A percentile compares a stretch with the other conserved stretches of the same genome.
phyloP scores from a whole-genome alignment of 1,140 invertebrate genomes.

The Antheraea mylitta region DNA sequence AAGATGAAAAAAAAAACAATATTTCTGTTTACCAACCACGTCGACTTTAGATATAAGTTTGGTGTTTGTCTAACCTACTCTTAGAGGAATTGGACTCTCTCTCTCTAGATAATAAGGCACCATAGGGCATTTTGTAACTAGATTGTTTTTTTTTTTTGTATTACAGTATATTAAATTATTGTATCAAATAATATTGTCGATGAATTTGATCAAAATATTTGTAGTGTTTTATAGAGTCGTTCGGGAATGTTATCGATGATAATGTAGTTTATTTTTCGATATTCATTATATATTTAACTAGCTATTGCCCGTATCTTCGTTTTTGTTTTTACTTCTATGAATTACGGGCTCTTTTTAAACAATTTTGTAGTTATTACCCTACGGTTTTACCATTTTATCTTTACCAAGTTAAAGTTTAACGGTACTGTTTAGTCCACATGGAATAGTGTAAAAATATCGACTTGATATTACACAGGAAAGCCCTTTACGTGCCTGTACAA shows the following conservation, averaged over 20 bases:
- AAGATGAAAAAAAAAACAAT: neutral
- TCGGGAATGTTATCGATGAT: neutral
- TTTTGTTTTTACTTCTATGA: no score
- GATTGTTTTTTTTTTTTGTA: slow-evolving; percentile 7
- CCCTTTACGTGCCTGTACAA: no score
- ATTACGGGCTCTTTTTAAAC: no score
- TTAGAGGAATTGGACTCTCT: slow-evolving; percentile 39
- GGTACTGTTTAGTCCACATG: no score
- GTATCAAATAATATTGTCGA: slow-evolving; percentile 19
- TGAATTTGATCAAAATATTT: slow-evolving; percentile 36
- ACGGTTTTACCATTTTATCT: no score
- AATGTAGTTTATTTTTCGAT: no score
- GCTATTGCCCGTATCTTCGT: no score
- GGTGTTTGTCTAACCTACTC: slow-evolving; percentile 30
- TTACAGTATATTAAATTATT: neutral
- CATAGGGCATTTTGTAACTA: slow-evolving; percentile 32
- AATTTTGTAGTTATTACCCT: no score
- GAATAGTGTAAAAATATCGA: no score
- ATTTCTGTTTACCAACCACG: neutral
- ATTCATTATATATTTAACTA: no score
- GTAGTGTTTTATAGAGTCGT: slow-evolving; percentile 43
- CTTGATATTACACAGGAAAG: no score
- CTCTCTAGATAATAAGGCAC: slow-evolving; percentile 35
- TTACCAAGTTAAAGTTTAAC: no score
- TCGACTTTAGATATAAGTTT: slow-evolving; percentile 12